Percentiles rank a stretch among this genome's conserved stretches.
Evolutionary conservation across 2,797 vertebrate species (phyloP).

Genomic region (Anguilla pacifica): DNA sequence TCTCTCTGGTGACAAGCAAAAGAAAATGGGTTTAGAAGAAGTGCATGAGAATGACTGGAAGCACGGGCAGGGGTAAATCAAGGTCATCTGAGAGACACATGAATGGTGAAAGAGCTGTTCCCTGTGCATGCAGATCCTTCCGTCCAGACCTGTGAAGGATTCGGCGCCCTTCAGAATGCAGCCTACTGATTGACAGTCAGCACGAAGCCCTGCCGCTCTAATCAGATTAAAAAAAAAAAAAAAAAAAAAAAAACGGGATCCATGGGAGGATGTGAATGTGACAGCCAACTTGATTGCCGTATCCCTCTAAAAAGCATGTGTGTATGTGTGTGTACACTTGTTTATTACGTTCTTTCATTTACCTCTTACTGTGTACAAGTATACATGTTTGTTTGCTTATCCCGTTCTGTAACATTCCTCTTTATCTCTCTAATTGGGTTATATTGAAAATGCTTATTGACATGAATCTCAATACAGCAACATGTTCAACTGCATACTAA

Average conservation of each 20-base stretch:
- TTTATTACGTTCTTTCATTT: neutral
- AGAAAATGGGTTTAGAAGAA: neutral
- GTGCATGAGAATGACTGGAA: neutral
- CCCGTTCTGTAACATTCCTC: neutral
- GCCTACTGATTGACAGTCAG: slow-evolving; percentile 26
- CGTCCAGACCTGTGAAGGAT: slow-evolving; percentile 34
- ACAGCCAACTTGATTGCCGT: slow-evolving; percentile 7
- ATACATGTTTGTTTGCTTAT: neutral
- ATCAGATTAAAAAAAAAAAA: slow-evolving; percentile 36
- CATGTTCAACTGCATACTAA: neutral
- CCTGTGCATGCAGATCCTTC: slow-evolving; percentile 30
- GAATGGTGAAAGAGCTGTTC: slow-evolving; percentile 13
- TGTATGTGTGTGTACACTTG: slow-evolving; percentile 2
- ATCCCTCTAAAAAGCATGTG: neutral
- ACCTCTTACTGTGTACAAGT: neutral
- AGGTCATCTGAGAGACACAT: slow-evolving; percentile 31
- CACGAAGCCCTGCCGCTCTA: slow-evolving; percentile 11
- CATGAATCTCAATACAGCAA: neutral
- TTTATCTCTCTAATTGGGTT: neutral
- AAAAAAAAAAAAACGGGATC: slow-evolving; percentile 17
- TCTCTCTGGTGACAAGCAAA: neutral
- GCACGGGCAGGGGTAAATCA: neutral
- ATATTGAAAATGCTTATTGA: neutral
- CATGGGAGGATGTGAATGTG: neutral
- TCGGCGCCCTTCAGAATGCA: slow-evolving; percentile 24